phyloP scores from a whole-genome alignment of 2,797 vertebrate species.

The Hyperoplus lanceolatus region DNA sequence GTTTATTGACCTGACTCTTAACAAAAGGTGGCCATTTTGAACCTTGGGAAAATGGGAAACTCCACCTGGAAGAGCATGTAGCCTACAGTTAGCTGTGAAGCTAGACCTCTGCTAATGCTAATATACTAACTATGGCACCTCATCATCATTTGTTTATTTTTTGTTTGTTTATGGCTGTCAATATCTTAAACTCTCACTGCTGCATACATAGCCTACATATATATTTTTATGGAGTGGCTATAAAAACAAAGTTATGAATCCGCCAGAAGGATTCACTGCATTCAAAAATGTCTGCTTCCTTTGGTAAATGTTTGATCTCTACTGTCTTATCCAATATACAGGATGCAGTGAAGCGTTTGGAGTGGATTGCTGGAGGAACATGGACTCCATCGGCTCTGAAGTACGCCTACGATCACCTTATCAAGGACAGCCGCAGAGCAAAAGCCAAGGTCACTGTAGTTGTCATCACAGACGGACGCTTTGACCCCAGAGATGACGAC shows the following conservation, averaged over 20 bases:
- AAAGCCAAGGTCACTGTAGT: constrained; percentile 95
- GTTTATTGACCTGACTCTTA: background rate
- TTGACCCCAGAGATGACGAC: constrained; percentile 94
- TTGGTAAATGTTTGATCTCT: background rate
- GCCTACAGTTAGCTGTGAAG: background rate
- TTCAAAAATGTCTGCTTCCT: background rate
- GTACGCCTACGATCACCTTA: constrained; percentile 95
- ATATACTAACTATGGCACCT: background rate
- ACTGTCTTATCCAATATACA: constrained; percentile 35
- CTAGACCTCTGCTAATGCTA: background rate
- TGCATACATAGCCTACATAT: background rate
- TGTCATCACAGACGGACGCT: constrained; percentile 97
- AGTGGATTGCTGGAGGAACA: constrained; percentile 98
- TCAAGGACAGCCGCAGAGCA: constrained; percentile 91
- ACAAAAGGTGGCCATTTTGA: background rate
- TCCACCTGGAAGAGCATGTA: background rate
- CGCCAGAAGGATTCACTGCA: background rate
- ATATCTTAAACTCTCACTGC: background rate
- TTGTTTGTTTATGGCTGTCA: background rate
- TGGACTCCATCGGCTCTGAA: constrained; percentile 97
- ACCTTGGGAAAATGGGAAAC: background rate
- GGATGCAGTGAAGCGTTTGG: constrained; percentile 93
- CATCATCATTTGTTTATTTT: background rate
- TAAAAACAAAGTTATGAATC: background rate
- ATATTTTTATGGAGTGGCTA: background rate